A percentile compares a stretch with the other conserved stretches of the same genome.
These are phyloP conservation scores for Epiblema foenella DNA, from an alignment of 2,888 invertebrate genomes.

Conservation along the genomic window DNA sequence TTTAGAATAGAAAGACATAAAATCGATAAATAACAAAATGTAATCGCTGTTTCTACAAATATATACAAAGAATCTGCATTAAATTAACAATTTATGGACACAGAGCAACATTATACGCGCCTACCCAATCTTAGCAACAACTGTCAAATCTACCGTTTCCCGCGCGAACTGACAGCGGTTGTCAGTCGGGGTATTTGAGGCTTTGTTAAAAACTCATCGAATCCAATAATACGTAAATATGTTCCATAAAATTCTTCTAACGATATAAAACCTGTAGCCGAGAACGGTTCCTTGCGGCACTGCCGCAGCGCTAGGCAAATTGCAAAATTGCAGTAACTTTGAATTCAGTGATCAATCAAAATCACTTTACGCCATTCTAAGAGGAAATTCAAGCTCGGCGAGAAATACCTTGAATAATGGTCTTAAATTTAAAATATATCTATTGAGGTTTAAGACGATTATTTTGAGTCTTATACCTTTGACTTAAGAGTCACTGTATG, in stretches of 20 bases:
- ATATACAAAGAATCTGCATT: too few relatives aligned
- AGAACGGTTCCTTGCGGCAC: background rate
- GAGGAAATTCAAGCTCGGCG: slow-evolving; percentile 8
- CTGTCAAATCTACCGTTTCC: too few relatives aligned
- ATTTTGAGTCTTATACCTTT: background rate
- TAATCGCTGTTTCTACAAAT: too few relatives aligned
- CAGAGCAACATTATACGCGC: too few relatives aligned
- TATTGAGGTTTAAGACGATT: background rate
- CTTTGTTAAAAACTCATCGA: too few relatives aligned
- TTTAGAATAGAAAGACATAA: too few relatives aligned
- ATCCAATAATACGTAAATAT: too few relatives aligned
- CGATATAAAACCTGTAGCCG: background rate
- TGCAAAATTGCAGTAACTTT: slow-evolving; percentile 20
- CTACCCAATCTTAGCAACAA: too few relatives aligned
- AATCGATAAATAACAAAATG: too few relatives aligned
- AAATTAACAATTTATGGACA: too few relatives aligned
- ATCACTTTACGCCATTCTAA: slow-evolving; percentile 25
- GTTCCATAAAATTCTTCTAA: background rate
- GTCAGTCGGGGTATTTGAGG: too few relatives aligned
- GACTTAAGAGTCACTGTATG: background rate
- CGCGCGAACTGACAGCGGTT: too few relatives aligned
- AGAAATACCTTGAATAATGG: slow-evolving; percentile 23
- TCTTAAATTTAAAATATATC: background rate
- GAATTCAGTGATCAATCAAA: slow-evolving; percentile 17
- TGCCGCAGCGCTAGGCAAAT: background rate